Conservation (phyloP, 2,797 vertebrate species). For the Acanthornis magna region DNA sequence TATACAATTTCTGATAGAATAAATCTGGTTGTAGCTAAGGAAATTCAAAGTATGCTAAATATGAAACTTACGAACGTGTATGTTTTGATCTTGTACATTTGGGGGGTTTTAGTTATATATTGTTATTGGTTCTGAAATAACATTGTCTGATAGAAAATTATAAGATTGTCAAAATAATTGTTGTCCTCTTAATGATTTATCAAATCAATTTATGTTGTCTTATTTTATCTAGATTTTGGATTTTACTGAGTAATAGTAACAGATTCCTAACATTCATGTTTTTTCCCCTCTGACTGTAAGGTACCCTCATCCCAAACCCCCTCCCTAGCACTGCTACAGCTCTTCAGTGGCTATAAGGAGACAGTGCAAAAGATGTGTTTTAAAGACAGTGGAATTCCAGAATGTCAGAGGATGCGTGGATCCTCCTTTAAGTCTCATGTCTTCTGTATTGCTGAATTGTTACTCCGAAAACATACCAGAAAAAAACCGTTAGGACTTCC, state of each 20-base stretch:
- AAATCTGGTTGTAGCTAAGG: slow-evolving; percentile 58
- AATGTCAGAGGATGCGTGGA: neutral
- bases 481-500: neutral
- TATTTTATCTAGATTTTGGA: neutral
- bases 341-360: neutral
- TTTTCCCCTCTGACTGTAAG: neutral
- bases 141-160: neutral
- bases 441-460: neutral
- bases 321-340: neutral
- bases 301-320: neutral
- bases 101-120: neutral
- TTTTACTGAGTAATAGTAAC: neutral
- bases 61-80: slow-evolving; percentile 21
- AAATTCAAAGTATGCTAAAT: slow-evolving; percentile 50
- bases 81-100: neutral
- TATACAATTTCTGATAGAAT: slow-evolving; percentile 63
- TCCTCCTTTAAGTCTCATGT: neutral
- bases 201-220: neutral
- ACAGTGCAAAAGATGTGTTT: neutral
- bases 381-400: neutral
- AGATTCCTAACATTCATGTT: neutral
- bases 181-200: neutral
- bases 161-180: neutral
- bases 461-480: neutral
- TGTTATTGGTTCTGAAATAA: neutral